Evolutionary conservation across 2,888 invertebrate genomes (phyloP).

Genomic region (Sepiola atlantica): DNA sequence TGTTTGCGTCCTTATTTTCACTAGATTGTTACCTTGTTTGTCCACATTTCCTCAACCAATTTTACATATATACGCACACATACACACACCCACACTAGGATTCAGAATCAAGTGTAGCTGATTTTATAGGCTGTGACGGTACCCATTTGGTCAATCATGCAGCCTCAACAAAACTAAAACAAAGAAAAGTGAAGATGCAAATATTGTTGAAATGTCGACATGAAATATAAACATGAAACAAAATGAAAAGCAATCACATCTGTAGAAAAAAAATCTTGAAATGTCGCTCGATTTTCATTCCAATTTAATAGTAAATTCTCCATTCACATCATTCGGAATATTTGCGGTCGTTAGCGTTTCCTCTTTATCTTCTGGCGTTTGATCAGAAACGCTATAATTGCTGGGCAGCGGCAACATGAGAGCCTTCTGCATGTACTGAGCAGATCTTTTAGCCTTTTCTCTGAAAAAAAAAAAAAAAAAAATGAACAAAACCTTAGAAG

Average conservation of each 20-base stretch:
- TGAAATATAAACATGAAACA: not conserved
- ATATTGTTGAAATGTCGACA: not conserved
- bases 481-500: not conserved
- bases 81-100: too few relatives aligned
- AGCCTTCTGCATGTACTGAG: slow-evolving; percentile 48
- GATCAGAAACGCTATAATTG: not conserved
- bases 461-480: slow-evolving; percentile 43
- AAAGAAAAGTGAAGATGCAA: not conserved
- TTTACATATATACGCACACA: too few relatives aligned
- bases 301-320: not conserved
- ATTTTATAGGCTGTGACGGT: too few relatives aligned
- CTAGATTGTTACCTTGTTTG: too few relatives aligned
- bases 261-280: not conserved
- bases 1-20: too few relatives aligned
- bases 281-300: not conserved
- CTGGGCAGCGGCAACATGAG: not conserved
- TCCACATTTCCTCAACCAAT: too few relatives aligned
- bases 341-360: not conserved
- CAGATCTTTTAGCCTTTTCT: slow-evolving; percentile 50
- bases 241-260: not conserved
- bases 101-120: too few relatives aligned
- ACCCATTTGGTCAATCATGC: too few relatives aligned
- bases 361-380: not conserved
- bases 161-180: not conserved
- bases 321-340: not conserved